Conservation (phyloP, 1,140 invertebrate genomes). For the Megathymus violae region DNA sequence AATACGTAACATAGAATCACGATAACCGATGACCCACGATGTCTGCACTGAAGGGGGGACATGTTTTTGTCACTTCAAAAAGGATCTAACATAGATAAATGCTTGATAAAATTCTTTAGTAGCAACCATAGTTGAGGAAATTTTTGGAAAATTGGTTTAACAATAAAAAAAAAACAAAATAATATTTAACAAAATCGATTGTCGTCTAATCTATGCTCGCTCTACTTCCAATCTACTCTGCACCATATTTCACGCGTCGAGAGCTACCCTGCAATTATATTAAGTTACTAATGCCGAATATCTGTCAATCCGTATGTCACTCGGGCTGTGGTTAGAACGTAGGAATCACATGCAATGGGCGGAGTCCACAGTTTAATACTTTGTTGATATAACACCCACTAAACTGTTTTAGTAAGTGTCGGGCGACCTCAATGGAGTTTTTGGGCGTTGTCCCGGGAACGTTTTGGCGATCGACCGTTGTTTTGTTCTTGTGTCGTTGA, state of each 20-base stretch:
- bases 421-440: not conserved
- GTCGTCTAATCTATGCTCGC: not conserved
- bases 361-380: slow-evolving; percentile 28
- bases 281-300: slow-evolving; percentile 48
- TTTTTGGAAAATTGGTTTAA: no score
- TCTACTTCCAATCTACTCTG: slow-evolving; percentile 10
- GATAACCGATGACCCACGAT: no score
- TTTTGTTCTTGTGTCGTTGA: not conserved
- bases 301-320: slow-evolving; percentile 55
- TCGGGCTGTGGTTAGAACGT: slow-evolving; percentile 39
- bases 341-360: slow-evolving; percentile 46
- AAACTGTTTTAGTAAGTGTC: slow-evolving; percentile 1
- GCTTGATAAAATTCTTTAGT: no score
- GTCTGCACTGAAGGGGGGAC: no score
- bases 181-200: not conserved
- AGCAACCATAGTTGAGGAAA: no score
- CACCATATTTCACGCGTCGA: slow-evolving; percentile 41
- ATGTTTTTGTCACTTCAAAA: no score
- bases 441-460: not conserved
- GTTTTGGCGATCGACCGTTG: no score
- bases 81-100: no score
- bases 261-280: slow-evolving; percentile 47
- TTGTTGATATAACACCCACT: slow-evolving; percentile 18
- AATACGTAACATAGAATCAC: no score
- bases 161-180: not conserved